Evolutionary conservation across 2,888 invertebrate species (phyloP).

Genomic region (Apamea monoglypha): DNA sequence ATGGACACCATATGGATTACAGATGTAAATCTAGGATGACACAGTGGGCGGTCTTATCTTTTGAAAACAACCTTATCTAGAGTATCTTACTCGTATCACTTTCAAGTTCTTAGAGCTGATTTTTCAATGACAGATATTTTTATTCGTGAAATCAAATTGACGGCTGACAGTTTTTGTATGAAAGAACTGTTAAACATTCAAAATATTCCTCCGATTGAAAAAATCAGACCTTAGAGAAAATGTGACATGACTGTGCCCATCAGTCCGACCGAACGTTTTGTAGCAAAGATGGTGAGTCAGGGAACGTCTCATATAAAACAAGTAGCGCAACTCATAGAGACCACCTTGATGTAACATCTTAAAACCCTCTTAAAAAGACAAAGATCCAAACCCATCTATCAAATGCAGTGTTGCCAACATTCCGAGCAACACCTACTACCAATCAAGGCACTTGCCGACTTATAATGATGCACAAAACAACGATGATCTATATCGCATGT

Average conservation of each 20-base stretch:
- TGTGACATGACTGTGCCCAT: not conserved
- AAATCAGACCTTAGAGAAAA: not conserved
- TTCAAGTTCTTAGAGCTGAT: not conserved
- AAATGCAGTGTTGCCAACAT: constrained; percentile 40
- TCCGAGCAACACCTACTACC: constrained; percentile 44
- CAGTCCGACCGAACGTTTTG: not conserved
- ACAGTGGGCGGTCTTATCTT: not conserved
- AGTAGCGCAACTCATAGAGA: too few relatives aligned
- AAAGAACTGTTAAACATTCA: too few relatives aligned
- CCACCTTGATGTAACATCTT: not conserved
- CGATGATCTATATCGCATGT: constrained; percentile 63
- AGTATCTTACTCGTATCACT: not conserved
- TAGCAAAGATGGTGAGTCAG: not conserved
- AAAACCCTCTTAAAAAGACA: not conserved
- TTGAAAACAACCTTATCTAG: not conserved
- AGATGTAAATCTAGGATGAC: not conserved
- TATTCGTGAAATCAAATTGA: too few relatives aligned
- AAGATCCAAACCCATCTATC: constrained; percentile 11
- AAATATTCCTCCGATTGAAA: too few relatives aligned
- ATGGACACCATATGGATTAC: not conserved
- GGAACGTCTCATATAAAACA: not conserved
- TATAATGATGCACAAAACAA: constrained; percentile 63
- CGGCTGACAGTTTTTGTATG: too few relatives aligned
- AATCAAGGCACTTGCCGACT: constrained; percentile 46
- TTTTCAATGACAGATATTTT: too few relatives aligned